Evolutionary conservation across 2,113 vertebrate genomes (phyloP), one percentile per base, ranked within the genome.

Genomic region (Actenoides hombroni): DNA sequence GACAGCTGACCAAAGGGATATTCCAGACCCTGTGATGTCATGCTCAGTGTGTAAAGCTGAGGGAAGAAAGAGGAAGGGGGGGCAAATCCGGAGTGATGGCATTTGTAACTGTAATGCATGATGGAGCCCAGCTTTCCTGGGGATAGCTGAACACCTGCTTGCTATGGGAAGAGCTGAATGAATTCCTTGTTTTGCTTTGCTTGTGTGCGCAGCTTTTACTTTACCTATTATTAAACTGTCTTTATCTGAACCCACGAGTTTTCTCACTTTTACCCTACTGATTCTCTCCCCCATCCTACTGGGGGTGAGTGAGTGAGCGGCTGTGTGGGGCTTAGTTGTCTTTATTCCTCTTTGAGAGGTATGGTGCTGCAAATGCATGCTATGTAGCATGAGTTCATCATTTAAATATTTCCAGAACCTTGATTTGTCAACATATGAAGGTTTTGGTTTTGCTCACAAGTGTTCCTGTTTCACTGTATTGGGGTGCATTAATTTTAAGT

Each of bases 321-420:
- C 51, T 73, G 26, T 53, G 13, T 31, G 35, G 37, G 16, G 8
- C 37, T 73, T 40, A 73, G 10, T 35, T 69, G 9, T 61, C 46
- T 83, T 75, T 70, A 19, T 44, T 57, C 16, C 12, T 56, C 14
- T 67, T 69, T 14, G 39, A 39, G 79, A n/a, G 16, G 14, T 42
- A 35, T 0, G 5, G 13, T 60, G 39, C 53, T 78, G 64, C 67
- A 90, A 83, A 67, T 16, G 6, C 20, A 5, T 51, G 39, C 29
- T 53, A 2, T 0, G 2, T 31, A 59, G 42, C 42, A 29, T 1
- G 2, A 9, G 25, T 56, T 83, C 15, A 19, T 70, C 23, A n/a
- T 67, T 56, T 44, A 39, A 85, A 60, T 1, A 2, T 65, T 85
- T 83, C 6, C 23, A 64, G 51, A 24, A 33, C 40, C 57, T 64